Evolutionary conservation across 2,797 vertebrate species (phyloP).

Genomic region (Spatula clypeata): DNA sequence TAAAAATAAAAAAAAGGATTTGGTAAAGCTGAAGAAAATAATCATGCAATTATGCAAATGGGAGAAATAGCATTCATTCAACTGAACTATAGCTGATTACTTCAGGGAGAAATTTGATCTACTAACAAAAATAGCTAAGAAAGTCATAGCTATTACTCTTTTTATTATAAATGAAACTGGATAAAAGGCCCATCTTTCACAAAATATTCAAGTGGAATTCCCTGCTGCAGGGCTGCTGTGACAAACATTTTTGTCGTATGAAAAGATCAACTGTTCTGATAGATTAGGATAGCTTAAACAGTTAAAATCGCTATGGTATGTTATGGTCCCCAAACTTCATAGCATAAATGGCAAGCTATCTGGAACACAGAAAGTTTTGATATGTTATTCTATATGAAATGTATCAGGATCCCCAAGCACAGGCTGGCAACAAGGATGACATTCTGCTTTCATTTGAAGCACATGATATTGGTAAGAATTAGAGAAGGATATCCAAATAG

Average conservation of each 20-base stretch:
- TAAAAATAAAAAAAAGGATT: neutral
- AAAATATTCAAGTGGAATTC: neutral
- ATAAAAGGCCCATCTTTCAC: neutral
- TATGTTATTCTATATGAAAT: neutral
- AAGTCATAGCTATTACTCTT: neutral
- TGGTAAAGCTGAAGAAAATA: neutral
- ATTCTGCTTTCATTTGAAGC: neutral
- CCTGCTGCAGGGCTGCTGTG: neutral
- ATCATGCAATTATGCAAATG: neutral
- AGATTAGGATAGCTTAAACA: neutral
- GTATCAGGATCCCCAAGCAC: neutral
- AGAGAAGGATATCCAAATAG: neutral
- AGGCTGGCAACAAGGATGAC: neutral
- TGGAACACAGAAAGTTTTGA: neutral
- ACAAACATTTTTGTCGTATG: neutral
- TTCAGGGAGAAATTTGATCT: neutral
- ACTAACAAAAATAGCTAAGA: neutral
- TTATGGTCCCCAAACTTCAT: neutral
- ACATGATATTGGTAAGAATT: neutral
- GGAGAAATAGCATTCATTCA: neutral
- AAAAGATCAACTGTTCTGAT: neutral
- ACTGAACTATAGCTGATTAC: neutral
- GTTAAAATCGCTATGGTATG: neutral
- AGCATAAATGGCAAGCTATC: neutral
- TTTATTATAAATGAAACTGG: neutral